Base-by-base conservation (phyloP, 30 jellyfish, hydroid and myxozoan genomes). In the Aurelia sp. region DNA sequence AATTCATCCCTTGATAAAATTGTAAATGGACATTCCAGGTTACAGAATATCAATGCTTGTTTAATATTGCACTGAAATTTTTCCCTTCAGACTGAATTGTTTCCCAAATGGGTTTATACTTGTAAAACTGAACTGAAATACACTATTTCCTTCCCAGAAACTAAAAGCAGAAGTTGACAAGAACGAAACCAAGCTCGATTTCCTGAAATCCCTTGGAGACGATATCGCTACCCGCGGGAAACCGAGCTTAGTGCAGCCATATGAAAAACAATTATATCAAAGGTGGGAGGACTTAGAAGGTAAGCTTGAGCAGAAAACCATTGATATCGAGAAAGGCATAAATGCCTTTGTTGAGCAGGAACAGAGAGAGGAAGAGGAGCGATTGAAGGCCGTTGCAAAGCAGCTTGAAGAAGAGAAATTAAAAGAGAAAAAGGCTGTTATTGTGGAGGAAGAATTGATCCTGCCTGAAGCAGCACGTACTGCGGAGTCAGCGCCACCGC, bases 231-330 rank as follows among this genome's bases (percentile, higher is more conserved):
- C 85, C 23, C 91, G 86, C 17, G 97, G 98, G 13, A 84, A 86
- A 35, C 87, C 96, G 22, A 82, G 95, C 35, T 71, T 93, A 3
- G 98, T 93, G 16, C 93, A 82, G 53, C 97, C 97, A 6, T 88
- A 73, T 74, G 98, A 93, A 55, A 83, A 79, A 55, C 92, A 82
- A 71, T 31, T 93, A 22, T 93, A 60, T 78, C 63, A 87, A 55
- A 90, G 98, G 21, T 88, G 97, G 96, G 97, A 88, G 51, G 97
- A 93, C 18, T 87, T 93, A 18, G 97, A 93, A 68, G 72, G 79
- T 74, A 93, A 78, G 65, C 30, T 77, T 41, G 78, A 84, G 4
- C 27, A 57, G 57, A 84, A 84, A 65, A 72, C 47, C 20, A 16
- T 82, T 4, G 90, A 74, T 69, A 73, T 85, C 10, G 88, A 82